Conservation (phyloP, 2,113 vertebrate species). For the Dasyurus viverrinus region DNA sequence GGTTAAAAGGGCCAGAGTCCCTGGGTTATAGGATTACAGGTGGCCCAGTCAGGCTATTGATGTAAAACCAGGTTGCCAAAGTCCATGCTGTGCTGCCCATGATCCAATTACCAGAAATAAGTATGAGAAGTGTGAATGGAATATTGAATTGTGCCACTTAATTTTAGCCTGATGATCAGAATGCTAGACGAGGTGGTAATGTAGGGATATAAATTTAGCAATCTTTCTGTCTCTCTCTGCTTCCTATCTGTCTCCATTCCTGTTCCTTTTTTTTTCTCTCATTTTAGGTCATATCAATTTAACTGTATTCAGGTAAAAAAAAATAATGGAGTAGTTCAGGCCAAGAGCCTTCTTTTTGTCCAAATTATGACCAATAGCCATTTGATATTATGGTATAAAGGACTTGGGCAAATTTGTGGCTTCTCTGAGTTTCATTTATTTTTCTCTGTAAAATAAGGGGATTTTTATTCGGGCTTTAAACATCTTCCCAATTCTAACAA, state of each 20-base stretch:
- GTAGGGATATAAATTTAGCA: neutral
- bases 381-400: neutral
- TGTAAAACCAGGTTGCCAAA: neutral
- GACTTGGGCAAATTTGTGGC: neutral
- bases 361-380: neutral
- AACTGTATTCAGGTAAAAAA: neutral
- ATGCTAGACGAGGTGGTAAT: neutral
- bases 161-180: neutral
- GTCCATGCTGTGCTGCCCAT: neutral
- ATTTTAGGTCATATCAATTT: neutral
- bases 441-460: neutral
- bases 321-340: neutral
- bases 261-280: neutral
- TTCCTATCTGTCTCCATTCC: neutral
- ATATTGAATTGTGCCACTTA: neutral
- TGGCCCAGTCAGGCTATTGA: neutral
- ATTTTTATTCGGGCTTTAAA: neutral
- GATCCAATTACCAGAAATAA: neutral
- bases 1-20: neutral
- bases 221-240: neutral
- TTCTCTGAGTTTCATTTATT: neutral
- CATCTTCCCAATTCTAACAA: neutral
- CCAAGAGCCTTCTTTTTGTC: neutral
- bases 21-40: neutral
- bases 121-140: neutral